Conservation (phyloP, 2,888 invertebrate species). For the Morpho helenor region DNA sequence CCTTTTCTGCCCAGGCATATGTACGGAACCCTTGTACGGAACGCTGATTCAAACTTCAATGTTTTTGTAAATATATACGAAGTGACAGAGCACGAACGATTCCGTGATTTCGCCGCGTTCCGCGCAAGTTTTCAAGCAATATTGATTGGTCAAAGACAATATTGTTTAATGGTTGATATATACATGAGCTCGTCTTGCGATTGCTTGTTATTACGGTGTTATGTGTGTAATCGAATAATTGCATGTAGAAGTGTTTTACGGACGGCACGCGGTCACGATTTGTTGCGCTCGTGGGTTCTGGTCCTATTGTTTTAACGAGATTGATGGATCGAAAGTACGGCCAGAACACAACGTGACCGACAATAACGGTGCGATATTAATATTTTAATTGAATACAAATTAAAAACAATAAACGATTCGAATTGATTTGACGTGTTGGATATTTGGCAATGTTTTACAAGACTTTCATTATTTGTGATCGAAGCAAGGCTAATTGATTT, state of each 20-base stretch:
- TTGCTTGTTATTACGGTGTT: conserved; percentile 50
- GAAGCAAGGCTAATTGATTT: neutral
- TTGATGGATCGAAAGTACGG: conserved; percentile 56
- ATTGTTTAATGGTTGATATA: conserved; percentile 44
- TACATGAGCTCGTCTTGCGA: conserved; percentile 34
- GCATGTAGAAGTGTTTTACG: conserved; percentile 34
- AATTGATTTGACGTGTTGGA: conserved; percentile 7
- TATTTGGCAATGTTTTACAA: conserved; percentile 1
- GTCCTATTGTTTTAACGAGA: conserved; percentile 59
- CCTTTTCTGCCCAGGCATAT: neutral
- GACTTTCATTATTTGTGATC: neutral
- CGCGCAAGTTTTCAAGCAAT: conserved; percentile 20
- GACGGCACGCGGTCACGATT: conserved; percentile 54
- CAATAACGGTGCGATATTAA: conserved; percentile 45
- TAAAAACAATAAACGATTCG: conserved; percentile 12
- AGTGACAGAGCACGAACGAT: conserved; percentile 8
- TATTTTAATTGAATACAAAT: conserved; percentile 35
- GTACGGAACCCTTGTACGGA: neutral
- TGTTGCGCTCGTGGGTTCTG: conserved; percentile 48
- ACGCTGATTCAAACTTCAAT: neutral
- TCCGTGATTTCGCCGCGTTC: conserved; percentile 17
- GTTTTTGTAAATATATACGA: neutral
- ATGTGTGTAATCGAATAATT: conserved; percentile 59
- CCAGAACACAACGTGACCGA: conserved; percentile 50
- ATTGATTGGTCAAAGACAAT: conserved; percentile 54